phyloP scores from a whole-genome alignment of 1,140 invertebrate genomes.

The Hylaeus anthracinus region DNA sequence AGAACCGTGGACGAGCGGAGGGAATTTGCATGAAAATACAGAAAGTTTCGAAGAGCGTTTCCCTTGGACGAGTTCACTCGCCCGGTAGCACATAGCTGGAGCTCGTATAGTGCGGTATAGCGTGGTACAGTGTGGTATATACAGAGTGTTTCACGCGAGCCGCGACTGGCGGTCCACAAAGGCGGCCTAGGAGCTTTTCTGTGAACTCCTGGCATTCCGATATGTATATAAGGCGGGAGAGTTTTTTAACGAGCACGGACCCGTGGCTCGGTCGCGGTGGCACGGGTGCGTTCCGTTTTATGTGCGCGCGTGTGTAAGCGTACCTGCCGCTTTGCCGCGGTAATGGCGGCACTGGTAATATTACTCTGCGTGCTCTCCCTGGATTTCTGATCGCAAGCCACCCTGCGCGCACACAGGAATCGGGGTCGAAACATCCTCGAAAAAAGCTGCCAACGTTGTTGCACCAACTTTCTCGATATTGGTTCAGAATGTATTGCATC shows the following conservation, averaged over 20 bases:
- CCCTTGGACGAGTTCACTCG: conserved; percentile 32
- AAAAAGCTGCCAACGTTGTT: too few relatives aligned
- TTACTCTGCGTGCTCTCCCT: conserved; percentile 18
- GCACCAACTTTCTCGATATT: too few relatives aligned
- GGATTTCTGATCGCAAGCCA: conserved; percentile 16
- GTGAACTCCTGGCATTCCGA: conserved; percentile 34
- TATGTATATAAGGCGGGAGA: conserved; percentile 52
- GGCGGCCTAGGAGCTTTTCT: conserved; percentile 49
- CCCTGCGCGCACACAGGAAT: background rate
- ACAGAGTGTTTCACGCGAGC: conserved; percentile 51
- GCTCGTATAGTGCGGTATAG: background rate
- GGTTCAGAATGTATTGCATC: too few relatives aligned
- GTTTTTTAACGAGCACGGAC: conserved; percentile 59
- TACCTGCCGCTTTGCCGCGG: conserved; percentile 35
- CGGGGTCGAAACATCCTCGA: too few relatives aligned
- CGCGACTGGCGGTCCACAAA: conserved; percentile 55
- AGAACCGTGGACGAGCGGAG: background rate
- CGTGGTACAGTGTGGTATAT: conserved; percentile 6
- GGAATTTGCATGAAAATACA: conserved; percentile 67
- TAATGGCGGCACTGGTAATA: conserved; percentile 55
- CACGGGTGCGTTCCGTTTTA: conserved; percentile 27
- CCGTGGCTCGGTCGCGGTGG: background rate
- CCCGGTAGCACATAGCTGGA: conserved; percentile 7
- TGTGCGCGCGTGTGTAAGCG: conserved; percentile 11
- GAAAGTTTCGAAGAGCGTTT: conserved; percentile 62